These are phyloP conservation scores for Onychostruthus taczanowskii DNA, from an alignment of 2,113 vertebrate genomes.

Conservation along the genomic window DNA sequence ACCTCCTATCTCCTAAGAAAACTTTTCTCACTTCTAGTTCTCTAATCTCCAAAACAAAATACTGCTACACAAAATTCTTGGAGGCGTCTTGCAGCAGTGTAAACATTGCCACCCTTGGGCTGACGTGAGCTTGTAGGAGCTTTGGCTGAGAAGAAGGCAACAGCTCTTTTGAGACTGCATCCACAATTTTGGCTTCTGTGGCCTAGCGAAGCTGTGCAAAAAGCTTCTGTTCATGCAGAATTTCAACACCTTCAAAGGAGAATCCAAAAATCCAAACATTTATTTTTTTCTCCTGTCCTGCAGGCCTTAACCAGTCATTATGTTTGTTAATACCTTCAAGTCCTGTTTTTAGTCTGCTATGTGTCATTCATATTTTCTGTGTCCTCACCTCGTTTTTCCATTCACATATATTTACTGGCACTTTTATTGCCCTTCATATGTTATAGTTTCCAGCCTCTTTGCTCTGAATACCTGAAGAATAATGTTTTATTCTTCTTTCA, in stretches of 20 bases:
- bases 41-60: background rate
- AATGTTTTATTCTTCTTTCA: background rate
- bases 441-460: constrained; percentile 31
- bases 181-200: background rate
- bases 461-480: background rate
- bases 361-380: background rate
- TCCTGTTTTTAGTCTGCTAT: background rate
- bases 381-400: background rate
- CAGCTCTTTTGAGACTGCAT: background rate
- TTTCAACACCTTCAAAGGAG: background rate
- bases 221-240: background rate
- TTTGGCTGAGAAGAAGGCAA: constrained; percentile 15
- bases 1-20: background rate
- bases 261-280: background rate
- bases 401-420: background rate
- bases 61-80: background rate
- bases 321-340: background rate
- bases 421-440: background rate
- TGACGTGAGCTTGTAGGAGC: background rate
- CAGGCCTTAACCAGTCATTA: background rate
- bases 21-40: background rate
- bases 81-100: background rate
- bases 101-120: background rate
- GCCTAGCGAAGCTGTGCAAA: background rate
- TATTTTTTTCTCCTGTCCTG: background rate